Base-by-base conservation (phyloP, 30 jellyfish, hydroid and myxozoan species). In the Hydractinia symbiolongicarpus region DNA sequence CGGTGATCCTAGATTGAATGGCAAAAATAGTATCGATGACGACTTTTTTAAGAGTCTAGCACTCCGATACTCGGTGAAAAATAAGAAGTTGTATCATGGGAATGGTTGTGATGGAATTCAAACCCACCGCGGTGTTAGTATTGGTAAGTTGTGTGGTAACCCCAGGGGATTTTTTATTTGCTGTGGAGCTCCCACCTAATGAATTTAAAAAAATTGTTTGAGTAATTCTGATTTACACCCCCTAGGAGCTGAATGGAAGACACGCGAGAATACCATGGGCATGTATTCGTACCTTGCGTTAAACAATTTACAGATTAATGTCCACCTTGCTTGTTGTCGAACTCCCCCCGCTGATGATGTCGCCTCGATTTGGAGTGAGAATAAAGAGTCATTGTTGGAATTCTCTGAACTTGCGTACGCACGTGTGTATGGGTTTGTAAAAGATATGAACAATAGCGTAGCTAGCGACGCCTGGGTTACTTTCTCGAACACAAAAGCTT, bases 291-390 rank as follows among this genome's bases (percentile, higher is more conserved):
- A 89, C 82, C 30, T 77, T 9, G 78, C 82, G 17, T 54, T 73
- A 57, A 90, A 95, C 79, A 81, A 90, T 5, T 84, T 84, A n/a
- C 95, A 78, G 62, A 55, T 95, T 20, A 82, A 86, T 19, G 13
- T 92, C 51, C 96, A 83, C 53, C 13, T 95, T 8, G 83, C 98
- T 4, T 95, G 99, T 79, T 89, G 96, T 75, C 95, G 87, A 15
- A 86, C 67, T 53, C 99, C 99, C 58, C 71, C 78, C 9, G 93
- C 84, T 62, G 44, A 72, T 50, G 89, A 64, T 61, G 95, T 95
- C 21, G 82, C 78, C 7, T 62, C 84, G 11, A 78, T 83, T 6
- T 95, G 98, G 98, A 93, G 82, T 54, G 94, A 88, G 5, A 86
- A 85, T 66, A 80, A 78, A 53, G 96, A 95, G 54, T 79, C 95